These are phyloP conservation scores for Acronicta alni DNA, from an alignment of 2,888 invertebrate genomes.

Conservation along the genomic window DNA sequence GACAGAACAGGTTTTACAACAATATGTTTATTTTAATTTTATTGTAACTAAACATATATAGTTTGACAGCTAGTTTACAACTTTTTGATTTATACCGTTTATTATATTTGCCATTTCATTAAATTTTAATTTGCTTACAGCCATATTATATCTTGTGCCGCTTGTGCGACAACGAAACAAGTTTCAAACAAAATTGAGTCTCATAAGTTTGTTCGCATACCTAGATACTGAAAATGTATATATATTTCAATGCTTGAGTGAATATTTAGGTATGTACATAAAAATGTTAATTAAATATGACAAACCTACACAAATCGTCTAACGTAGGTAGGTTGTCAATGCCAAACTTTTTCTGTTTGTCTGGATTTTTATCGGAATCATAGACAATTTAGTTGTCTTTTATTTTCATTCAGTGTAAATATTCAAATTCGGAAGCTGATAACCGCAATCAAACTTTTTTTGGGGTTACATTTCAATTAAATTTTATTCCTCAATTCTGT, in stretches of 20 bases:
- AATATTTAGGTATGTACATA: background rate
- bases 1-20: background rate
- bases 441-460: constrained; percentile 87
- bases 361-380: background rate
- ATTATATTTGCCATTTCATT: constrained; percentile 41
- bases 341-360: constrained; percentile 6
- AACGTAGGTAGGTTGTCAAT: background rate
- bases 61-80: constrained; percentile 40
- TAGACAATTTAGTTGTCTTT: constrained; percentile 35
- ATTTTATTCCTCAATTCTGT: constrained; percentile 88
- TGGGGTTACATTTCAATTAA: constrained; percentile 87
- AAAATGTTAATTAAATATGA: too few species aligned
- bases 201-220: background rate
- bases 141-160: constrained; percentile 12
- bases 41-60: constrained; percentile 6
- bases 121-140: constrained; percentile 38
- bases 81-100: constrained; percentile 50
- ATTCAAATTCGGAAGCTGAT: constrained; percentile 89
- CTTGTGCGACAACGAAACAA: constrained; percentile 11
- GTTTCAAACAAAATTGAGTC: constrained; percentile 25
- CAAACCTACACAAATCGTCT: too few species aligned
- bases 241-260: background rate
- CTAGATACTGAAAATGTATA: background rate
- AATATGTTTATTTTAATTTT: constrained; percentile 10
- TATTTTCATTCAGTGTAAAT: constrained; percentile 82